Conservation (phyloP, 2,797 vertebrate genomes). For the Parambassis ranga region DNA sequence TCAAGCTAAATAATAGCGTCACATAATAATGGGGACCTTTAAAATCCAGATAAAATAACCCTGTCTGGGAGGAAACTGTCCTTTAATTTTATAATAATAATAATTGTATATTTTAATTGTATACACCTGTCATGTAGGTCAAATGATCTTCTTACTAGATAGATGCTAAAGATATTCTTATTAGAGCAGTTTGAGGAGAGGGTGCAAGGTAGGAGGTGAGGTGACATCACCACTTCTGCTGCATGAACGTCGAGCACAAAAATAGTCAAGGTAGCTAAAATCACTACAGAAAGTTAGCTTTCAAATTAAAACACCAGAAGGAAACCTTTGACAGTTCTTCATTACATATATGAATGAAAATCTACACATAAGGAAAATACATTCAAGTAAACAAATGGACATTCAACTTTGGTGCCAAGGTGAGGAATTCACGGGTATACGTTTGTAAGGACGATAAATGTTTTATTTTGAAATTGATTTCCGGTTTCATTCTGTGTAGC, state of each 20-base stretch:
- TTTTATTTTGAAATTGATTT: slow-evolving; percentile 37
- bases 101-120: too few relatives aligned
- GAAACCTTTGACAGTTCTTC: not conserved
- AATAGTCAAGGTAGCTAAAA: not conserved
- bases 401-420: too few relatives aligned
- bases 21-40: too few relatives aligned
- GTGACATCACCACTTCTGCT: slow-evolving; percentile 61
- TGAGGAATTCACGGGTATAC: rapidly evolving
- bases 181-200: not conserved
- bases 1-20: too few relatives aligned
- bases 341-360: not conserved
- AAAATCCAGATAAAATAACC: too few relatives aligned
- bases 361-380: not conserved
- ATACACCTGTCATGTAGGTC: too few relatives aligned
- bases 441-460: rapidly evolving
- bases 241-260: slow-evolving; percentile 11
- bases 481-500: not conserved
- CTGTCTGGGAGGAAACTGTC: too few relatives aligned
- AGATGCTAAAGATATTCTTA: not conserved
- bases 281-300: not conserved
- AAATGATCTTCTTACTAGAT: too few relatives aligned
- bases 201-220: slow-evolving; percentile 14
- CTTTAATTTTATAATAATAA: too few relatives aligned
- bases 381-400: rapidly evolving
- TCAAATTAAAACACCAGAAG: slow-evolving; percentile 36